phyloP scores from a whole-genome alignment of 1,140 invertebrate species.

The Drosophila neocordata region DNA sequence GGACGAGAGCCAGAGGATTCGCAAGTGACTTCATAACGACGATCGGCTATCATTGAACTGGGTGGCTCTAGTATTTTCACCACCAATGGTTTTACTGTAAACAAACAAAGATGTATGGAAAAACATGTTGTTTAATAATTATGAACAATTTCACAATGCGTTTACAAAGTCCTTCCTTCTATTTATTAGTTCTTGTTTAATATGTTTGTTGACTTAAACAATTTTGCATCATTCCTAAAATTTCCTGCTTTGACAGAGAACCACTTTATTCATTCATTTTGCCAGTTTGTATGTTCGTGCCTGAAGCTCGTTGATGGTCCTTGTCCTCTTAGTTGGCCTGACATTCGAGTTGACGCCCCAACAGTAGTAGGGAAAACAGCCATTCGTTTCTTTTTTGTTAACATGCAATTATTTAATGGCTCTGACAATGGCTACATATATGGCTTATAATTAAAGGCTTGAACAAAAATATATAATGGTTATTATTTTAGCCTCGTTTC shows the following conservation, averaged over 20 bases:
- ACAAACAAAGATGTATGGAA: constrained; percentile 42
- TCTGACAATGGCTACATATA: constrained; percentile 29
- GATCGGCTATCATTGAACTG: constrained; percentile 87
- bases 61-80: constrained; percentile 88
- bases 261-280: constrained; percentile 4
- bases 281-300: constrained; percentile 28
- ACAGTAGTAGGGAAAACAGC: neutral
- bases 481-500: constrained; percentile 13
- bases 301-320: constrained; percentile 42
- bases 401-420: constrained; percentile 68
- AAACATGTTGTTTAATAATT: constrained; percentile 60
- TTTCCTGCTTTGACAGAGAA: constrained; percentile 39
- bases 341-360: constrained; percentile 27
- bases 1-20: constrained; percentile 92
- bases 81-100: constrained; percentile 90
- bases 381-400: constrained; percentile 40
- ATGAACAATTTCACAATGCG: constrained; percentile 20
- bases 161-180: constrained; percentile 12
- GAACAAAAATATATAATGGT: constrained; percentile 14
- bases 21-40: constrained; percentile 90
- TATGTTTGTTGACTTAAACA: constrained; percentile 40
- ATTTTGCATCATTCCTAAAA: constrained; percentile 51
- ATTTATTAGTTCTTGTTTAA: neutral
- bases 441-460: constrained; percentile 10
- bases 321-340: constrained; percentile 24